Base-by-base conservation (phyloP, 2,113 vertebrate genomes). In the Eurystomus gularis region DNA sequence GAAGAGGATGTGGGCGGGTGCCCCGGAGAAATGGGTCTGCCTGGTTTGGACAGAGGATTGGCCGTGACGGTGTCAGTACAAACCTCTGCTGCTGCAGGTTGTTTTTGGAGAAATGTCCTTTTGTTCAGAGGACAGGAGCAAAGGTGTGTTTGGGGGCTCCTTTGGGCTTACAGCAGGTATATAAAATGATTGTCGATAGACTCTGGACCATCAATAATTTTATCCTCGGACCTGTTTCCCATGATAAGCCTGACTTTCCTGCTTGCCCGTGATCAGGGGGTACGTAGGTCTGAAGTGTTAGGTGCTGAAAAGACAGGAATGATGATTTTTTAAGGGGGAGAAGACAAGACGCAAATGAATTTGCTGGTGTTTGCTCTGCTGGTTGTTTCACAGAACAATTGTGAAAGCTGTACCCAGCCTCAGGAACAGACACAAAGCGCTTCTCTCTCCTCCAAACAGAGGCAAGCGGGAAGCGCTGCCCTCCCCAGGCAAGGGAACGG, bases 11-110 rank as follows among this genome's bases (percentile, higher is more conserved):
- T 0, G 20, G 55, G 28, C 6, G 2, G 39, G 6, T 51, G 23
- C 61, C 57, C 29, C 2, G 0, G 42, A 39, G 26, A 40, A 13
- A 24, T 14, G 0, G 0, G 6, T 3, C 39, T 35, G 39, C 66
- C 54, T 16, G 52, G 39, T 7, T 33, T 42, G 46, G 31, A 5
- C 0, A 1, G 62, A 17, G 86, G 11, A 33, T 26, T 80, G 46
- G 64, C 17, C 62, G n/a, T 0, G 10, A 7, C 4, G 29, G 31
- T 24, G 55, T 12, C 1, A 1, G 54, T 33, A 19, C 29, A 16
- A 35, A 31, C 6, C 82, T 60, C 37, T 52, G 62, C 62, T 48
- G 42, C 69, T 33, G 39, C 16, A 4, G 68, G 72, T 9, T 0
- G 4, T 21, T 26, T 6, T n/a, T 24, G n/a, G 82, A 11, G 51